Percentiles rank a stretch among this genome's conserved stretches.
These are phyloP conservation scores for Aulostomus chinensis DNA, from an alignment of 2,797 vertebrate species.

Conservation along the genomic window DNA sequence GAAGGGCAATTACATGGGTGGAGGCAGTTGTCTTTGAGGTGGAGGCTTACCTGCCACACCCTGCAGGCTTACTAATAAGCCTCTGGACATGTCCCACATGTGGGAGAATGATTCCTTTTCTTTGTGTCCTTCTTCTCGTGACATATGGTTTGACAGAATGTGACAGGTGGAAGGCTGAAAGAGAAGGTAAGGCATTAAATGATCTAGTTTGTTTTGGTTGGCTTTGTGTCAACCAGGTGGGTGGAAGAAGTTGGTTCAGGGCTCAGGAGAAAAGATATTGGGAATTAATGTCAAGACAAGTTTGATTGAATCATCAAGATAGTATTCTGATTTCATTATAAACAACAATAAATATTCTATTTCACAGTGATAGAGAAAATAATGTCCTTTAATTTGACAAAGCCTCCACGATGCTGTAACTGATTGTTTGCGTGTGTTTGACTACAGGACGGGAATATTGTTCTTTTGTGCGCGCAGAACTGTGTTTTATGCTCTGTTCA, in stretches of 20 bases:
- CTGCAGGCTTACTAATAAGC: constrained; percentile 61
- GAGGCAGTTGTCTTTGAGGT: constrained; percentile 63
- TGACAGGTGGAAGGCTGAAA: constrained; percentile 40
- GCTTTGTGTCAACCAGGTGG: constrained; percentile 33
- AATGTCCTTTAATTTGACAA: neutral
- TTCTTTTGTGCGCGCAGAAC: too few relatives aligned
- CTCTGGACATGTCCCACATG: constrained; percentile 54
- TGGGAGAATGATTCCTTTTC: constrained; percentile 47
- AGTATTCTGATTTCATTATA: constrained; percentile 22
- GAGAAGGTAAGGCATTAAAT: constrained; percentile 25
- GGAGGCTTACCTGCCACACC: constrained; percentile 63
- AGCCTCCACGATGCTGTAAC: neutral
- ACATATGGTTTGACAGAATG: constrained; percentile 43
- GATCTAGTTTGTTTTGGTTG: constrained; percentile 40
- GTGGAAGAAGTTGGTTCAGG: constrained; percentile 30
- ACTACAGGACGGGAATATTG: constrained; percentile 6
- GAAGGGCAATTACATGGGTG: constrained; percentile 68
- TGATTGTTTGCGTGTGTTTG: neutral
- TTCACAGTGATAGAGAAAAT: too few relatives aligned
- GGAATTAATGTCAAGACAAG: constrained; percentile 5
- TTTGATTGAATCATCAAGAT: constrained; percentile 11
- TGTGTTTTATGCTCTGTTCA: constrained; percentile 13
- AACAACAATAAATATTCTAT: constrained; percentile 13
- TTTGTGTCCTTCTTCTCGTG: constrained; percentile 18
- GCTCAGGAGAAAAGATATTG: constrained; percentile 18